These are phyloP conservation scores for Campylorhamphus procurvoides DNA, from an alignment of 2,113 vertebrate genomes.

Conservation along the genomic window DNA sequence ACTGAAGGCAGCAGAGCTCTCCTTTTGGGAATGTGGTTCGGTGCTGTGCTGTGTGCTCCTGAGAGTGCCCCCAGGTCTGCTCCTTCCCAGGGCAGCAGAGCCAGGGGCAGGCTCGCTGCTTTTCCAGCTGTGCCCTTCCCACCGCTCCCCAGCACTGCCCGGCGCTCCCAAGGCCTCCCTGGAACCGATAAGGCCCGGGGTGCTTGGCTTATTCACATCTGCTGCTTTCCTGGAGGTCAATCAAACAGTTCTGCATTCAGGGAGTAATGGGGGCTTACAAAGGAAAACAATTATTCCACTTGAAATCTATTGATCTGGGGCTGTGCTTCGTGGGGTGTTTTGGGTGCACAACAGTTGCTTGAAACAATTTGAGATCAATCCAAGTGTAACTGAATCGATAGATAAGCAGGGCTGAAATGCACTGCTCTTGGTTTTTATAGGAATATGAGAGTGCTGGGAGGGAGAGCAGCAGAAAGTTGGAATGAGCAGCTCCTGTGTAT, in stretches of 20 bases:
- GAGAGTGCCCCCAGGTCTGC: no score
- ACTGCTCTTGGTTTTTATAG: neutral
- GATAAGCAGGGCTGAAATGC: slow-evolving; percentile 47
- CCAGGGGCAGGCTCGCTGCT: neutral
- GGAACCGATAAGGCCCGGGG: slow-evolving; percentile 74
- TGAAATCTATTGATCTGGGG: slow-evolving; percentile 75
- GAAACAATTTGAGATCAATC: slow-evolving; percentile 70
- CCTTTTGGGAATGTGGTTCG: neutral
- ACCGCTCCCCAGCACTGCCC: slow-evolving; percentile 32
- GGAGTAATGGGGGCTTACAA: slow-evolving; percentile 74
- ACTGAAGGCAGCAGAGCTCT: neutral
- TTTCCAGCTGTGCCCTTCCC: slow-evolving; percentile 77
- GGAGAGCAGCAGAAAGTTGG: neutral
- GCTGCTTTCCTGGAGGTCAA: slow-evolving; percentile 77
- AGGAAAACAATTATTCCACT: slow-evolving; percentile 78
- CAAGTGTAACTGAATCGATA: slow-evolving; percentile 62
- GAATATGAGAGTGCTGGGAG: slow-evolving; percentile 7
- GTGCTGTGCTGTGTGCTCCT: no score
- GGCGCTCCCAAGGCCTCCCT: slow-evolving; percentile 73
- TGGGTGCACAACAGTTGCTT: slow-evolving; percentile 69
- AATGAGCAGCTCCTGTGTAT: neutral
- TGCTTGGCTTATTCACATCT: slow-evolving; percentile 74
- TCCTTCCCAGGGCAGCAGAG: no score
- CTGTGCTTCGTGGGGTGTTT: slow-evolving; percentile 71
- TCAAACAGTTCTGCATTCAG: slow-evolving; percentile 72